Conservation (phyloP, 1,140 invertebrate species). For the Eciton burchellii region DNA sequence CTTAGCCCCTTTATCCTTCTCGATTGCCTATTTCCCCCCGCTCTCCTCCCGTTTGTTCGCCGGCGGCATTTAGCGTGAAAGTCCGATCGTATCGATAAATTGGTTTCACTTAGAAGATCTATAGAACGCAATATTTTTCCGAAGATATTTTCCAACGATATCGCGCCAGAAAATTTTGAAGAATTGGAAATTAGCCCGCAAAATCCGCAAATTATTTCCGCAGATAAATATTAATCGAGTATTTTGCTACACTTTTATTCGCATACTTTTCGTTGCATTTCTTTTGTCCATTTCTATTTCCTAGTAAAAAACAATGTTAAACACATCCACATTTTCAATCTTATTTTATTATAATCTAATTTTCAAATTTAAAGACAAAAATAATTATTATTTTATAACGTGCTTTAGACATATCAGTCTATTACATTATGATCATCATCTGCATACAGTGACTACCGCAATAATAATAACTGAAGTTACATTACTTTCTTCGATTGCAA, state of each 20-base stretch:
- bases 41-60: not conserved
- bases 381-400: constrained; percentile 8
- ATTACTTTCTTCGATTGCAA: not conserved
- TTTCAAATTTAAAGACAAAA: not conserved
- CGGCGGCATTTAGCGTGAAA: constrained; percentile 36
- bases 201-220: not conserved
- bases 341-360: not conserved
- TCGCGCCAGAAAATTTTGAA: not conserved
- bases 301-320: not conserved
- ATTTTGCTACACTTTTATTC: not conserved
- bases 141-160: constrained; percentile 1
- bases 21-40: too few species aligned
- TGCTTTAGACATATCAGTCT: too few species aligned
- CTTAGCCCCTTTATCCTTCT: constrained; percentile 41
- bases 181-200: not conserved
- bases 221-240: not conserved
- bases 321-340: not conserved
- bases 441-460: not conserved
- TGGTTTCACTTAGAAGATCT: constrained; percentile 32
- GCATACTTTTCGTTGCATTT: not conserved
- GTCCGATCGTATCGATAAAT: constrained; percentile 49
- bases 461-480: not conserved
- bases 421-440: not conserved
- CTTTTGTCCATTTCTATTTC: not conserved
- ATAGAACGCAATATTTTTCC: constrained; percentile 25